Conservation (phyloP, 2,797 vertebrate species). For the Vipera ursinii region DNA sequence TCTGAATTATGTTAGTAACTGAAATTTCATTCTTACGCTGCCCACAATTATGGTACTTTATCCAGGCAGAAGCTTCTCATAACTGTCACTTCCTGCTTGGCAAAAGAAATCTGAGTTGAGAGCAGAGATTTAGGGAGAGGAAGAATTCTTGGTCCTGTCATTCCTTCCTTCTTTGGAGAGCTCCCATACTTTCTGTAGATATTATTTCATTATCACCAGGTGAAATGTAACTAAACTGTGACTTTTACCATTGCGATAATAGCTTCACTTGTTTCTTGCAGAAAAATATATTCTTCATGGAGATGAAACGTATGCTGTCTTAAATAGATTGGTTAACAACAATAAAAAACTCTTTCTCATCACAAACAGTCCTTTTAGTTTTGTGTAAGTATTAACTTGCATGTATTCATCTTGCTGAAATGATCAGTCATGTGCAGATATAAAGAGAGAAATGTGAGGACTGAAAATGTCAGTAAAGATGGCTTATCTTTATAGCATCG, state of each 20-base stretch:
- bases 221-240: background rate
- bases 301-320: conserved; percentile 76
- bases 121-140: background rate
- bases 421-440: background rate
- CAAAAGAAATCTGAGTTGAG: background rate
- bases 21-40: background rate
- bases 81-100: background rate
- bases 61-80: background rate
- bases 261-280: conserved; percentile 34
- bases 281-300: conserved; percentile 77
- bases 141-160: background rate
- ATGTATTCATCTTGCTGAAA: background rate
- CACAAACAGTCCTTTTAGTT: conserved; percentile 81
- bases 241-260: background rate
- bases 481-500: background rate
- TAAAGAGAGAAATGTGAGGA: background rate
- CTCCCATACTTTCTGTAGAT: background rate
- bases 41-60: background rate
- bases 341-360: conserved; percentile 82
- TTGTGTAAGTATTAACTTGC: conserved; percentile 71
- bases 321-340: conserved; percentile 74
- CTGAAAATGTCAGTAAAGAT: background rate
- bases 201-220: background rate
- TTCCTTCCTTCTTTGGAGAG: background rate
- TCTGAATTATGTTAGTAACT: background rate